Conservation (phyloP, 2,797 vertebrate genomes). For the Sylvia borin region DNA sequence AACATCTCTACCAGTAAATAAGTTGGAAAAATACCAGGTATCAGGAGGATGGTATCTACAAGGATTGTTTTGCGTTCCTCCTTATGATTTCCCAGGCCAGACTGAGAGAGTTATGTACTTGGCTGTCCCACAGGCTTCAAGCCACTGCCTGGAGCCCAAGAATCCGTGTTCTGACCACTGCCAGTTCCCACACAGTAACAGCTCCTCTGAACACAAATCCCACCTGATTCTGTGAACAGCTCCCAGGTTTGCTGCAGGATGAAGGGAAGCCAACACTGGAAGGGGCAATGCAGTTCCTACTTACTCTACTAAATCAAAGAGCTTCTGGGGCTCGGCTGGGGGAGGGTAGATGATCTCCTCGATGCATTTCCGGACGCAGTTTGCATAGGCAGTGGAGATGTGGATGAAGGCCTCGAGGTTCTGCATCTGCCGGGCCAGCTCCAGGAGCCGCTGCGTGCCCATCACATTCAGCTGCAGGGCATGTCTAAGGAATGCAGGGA, state of each 20-base stretch:
- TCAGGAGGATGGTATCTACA: too few relatives aligned
- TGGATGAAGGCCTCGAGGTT: conserved; percentile 92
- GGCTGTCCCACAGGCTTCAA: too few relatives aligned
- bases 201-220: background rate
- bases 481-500: conserved; percentile 72
- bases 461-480: conserved; percentile 91
- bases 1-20: too few relatives aligned
- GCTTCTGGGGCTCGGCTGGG: conserved; percentile 89
- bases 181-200: background rate
- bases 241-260: background rate
- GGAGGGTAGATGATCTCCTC: conserved; percentile 94
- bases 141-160: too few relatives aligned
- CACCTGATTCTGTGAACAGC: rapidly evolving
- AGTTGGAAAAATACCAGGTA: too few relatives aligned
- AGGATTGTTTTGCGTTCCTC: too few relatives aligned
- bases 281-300: conserved; percentile 39
- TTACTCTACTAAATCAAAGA: conserved; percentile 94
- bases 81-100: too few relatives aligned
- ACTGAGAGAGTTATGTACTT: too few relatives aligned
- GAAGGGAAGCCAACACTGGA: background rate
- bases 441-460: conserved; percentile 90
- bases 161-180: too few relatives aligned
- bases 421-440: conserved; percentile 89
- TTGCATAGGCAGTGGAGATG: conserved; percentile 93
- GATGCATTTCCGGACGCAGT: conserved; percentile 91